Conservation (phyloP, 1,140 invertebrate genomes). For the Eumeta japonica region DNA sequence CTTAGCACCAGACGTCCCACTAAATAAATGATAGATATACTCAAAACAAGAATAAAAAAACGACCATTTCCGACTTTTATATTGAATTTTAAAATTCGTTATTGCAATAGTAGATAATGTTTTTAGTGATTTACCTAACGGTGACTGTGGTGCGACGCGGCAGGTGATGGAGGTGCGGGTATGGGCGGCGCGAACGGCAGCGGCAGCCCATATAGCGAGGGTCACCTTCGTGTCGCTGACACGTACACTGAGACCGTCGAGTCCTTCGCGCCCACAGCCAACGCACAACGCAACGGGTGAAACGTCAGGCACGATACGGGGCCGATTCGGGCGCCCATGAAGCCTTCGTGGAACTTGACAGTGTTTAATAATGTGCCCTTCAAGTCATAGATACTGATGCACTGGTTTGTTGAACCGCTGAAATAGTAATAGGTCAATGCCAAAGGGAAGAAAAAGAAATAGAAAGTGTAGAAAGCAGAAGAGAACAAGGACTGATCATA, state of each 20-base stretch:
- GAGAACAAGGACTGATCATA: constrained; percentile 44
- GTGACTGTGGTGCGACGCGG: neutral
- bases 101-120: too few species aligned
- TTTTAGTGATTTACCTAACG: too few species aligned
- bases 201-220: constrained; percentile 49
- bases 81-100: too few species aligned
- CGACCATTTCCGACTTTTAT: too few species aligned
- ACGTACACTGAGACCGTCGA: constrained; percentile 76
- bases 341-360: constrained; percentile 87
- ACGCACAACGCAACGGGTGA: constrained; percentile 71
- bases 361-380: constrained; percentile 69
- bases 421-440: constrained; percentile 12
- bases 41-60: neutral
- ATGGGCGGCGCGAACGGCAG: constrained; percentile 11
- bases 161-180: constrained; percentile 4
- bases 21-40: neutral
- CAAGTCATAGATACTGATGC: constrained; percentile 76
- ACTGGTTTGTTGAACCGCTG: constrained; percentile 81
- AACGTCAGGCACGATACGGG: constrained; percentile 84
- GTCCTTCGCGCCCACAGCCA: constrained; percentile 79
- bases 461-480: neutral
- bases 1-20: too few species aligned
- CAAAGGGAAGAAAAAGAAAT: too few species aligned
- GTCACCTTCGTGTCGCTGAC: constrained; percentile 67
- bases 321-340: constrained; percentile 83